Percentiles rank a stretch among this genome's conserved stretches.
phyloP scores from a whole-genome alignment of 2,888 invertebrate species.

The Antheraea yamamai region DNA sequence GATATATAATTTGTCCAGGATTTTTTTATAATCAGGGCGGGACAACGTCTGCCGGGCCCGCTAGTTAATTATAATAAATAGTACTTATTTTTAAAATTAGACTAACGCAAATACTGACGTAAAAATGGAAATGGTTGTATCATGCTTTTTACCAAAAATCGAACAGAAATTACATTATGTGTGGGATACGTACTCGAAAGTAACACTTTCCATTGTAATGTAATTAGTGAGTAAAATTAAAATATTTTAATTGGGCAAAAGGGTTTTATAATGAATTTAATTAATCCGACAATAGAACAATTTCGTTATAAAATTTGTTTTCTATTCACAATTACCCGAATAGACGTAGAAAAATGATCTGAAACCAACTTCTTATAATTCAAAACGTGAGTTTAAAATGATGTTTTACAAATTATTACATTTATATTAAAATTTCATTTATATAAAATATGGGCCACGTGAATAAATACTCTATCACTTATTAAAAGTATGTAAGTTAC shows the following conservation, averaged over 20 bases:
- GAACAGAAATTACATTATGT: not conserved
- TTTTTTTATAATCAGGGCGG: no score
- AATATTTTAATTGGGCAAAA: not conserved
- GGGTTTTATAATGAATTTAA: not conserved
- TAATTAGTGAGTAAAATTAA: not conserved
- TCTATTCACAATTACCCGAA: not conserved
- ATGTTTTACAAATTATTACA: not conserved
- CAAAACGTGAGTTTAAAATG: not conserved
- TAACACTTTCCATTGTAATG: conserved; percentile 21
- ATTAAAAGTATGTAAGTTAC: conserved; percentile 44
- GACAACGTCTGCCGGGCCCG: no score
- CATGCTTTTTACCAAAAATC: not conserved
- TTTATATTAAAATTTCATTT: not conserved
- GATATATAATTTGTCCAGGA: no score
- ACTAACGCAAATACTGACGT: no score
- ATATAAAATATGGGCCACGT: not conserved
- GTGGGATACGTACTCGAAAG: not conserved
- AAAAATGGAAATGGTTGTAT: not conserved
- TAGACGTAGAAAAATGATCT: not conserved
- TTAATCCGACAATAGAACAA: not conserved
- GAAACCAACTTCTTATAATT: no score
- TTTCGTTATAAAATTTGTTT: not conserved
- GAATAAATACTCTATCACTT: conserved; percentile 41
- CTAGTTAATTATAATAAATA: no score
- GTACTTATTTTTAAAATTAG: no score